These are phyloP conservation scores for Spizaetus ornatus DNA, from an alignment of 2,113 vertebrate genomes.

Conservation along the genomic window DNA sequence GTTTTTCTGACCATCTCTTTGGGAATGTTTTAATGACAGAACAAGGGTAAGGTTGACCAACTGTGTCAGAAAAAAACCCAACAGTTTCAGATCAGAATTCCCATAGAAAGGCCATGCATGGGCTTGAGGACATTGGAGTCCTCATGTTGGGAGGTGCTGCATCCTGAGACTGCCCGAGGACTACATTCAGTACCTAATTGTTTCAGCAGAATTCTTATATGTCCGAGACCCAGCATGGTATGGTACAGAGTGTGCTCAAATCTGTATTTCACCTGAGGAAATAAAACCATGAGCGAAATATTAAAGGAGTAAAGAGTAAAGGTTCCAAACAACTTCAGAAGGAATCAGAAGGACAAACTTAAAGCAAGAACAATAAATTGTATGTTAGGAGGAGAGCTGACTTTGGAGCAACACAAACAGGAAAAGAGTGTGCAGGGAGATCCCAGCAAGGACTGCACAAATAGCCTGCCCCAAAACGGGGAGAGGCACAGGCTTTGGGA, in stretches of 20 bases:
- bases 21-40: neutral
- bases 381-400: neutral
- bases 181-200: neutral
- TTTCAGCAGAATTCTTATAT: neutral
- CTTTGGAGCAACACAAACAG: neutral
- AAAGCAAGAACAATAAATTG: neutral
- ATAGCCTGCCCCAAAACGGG: accelerated
- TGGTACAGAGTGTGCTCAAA: neutral
- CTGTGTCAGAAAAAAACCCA: neutral
- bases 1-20: neutral
- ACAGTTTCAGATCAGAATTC: neutral
- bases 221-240: neutral
- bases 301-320: neutral
- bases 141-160: neutral
- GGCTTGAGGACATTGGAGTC: neutral
- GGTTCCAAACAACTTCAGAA: neutral
- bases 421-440: neutral
- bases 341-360: neutral
- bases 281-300: neutral
- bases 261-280: neutral
- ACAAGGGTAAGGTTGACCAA: neutral
- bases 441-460: neutral
- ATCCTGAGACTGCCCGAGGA: neutral
- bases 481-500: neutral
- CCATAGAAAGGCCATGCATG: neutral